phyloP scores from a whole-genome alignment of 2,113 vertebrate species.

The Stigmatopora argus region DNA sequence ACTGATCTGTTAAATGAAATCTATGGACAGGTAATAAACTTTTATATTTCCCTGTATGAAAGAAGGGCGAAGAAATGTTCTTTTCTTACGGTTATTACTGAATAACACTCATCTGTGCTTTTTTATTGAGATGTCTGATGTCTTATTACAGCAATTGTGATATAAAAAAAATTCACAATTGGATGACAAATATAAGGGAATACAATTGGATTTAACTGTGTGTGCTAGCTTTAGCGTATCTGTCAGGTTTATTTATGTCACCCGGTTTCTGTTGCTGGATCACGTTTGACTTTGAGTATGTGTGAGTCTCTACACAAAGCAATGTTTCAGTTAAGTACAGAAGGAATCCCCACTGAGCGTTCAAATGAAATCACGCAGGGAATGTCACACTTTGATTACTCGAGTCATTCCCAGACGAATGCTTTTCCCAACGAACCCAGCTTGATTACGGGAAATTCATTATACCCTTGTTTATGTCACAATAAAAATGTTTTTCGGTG shows the following conservation, averaged over 20 bases:
- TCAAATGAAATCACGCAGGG: slow-evolving; percentile 30
- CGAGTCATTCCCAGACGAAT: slow-evolving; percentile 35
- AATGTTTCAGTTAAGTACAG: slow-evolving; percentile 23
- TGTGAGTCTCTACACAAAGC: not conserved
- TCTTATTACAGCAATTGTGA: not conserved
- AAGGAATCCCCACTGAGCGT: slow-evolving; percentile 19
- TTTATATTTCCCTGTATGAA: slow-evolving; percentile 1
- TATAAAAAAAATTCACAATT: not conserved
- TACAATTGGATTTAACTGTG: slow-evolving; percentile 6
- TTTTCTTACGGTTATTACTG: not conserved
- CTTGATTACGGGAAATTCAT: slow-evolving; percentile 39
- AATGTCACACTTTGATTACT: slow-evolving; percentile 41
- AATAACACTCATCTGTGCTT: not conserved
- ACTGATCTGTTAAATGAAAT: slow-evolving; percentile 5
- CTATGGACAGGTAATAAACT: slow-evolving; percentile 1
- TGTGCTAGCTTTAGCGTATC: slow-evolving; percentile 24
- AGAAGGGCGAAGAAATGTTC: not conserved
- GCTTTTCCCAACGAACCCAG: slow-evolving; percentile 25
- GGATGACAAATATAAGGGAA: slow-evolving; percentile 1
- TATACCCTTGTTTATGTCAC: slow-evolving; percentile 32
- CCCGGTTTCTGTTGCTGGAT: slow-evolving; percentile 36
- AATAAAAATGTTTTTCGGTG: not conserved
- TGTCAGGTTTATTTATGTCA: slow-evolving; percentile 40
- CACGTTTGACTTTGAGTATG: slow-evolving; percentile 31
- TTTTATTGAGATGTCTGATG: not conserved